A percentile compares a stretch with the other conserved stretches of the same genome.
These are phyloP conservation scores for Drepanosiphum platanoidis DNA, from an alignment of 2,888 invertebrate species.

Conservation along the genomic window DNA sequence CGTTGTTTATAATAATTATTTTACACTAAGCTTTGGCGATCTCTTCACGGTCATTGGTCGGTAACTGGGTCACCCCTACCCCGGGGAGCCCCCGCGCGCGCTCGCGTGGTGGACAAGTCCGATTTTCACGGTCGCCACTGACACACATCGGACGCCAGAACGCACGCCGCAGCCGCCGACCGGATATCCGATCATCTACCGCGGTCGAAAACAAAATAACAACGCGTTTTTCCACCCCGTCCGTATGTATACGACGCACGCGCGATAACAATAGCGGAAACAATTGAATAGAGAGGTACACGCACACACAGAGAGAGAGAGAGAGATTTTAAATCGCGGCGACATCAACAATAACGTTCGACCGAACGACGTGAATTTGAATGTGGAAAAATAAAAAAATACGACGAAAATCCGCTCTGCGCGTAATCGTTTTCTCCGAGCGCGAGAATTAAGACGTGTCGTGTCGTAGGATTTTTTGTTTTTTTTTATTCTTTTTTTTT, in stretches of 20 bases:
- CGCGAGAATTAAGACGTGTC: too few relatives aligned
- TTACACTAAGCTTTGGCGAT: constrained; percentile 40
- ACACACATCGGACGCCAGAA: constrained; percentile 47
- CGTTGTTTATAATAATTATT: constrained; percentile 1
- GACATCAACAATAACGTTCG: not conserved
- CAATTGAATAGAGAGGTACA: constrained; percentile 7
- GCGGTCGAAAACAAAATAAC: constrained; percentile 22
- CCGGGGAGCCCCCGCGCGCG: not conserved
- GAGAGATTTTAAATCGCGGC: constrained; percentile 16
- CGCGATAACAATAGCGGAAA: constrained; percentile 11
- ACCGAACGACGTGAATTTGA: not conserved
- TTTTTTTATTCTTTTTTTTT: constrained; percentile 13
- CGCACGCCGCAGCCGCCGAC: not conserved
- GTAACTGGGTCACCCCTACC: constrained; percentile 58
- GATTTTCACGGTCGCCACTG: constrained; percentile 62
- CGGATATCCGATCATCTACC: constrained; percentile 55
- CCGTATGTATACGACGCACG: too few relatives aligned
- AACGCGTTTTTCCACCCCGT: not conserved
- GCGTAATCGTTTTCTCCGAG: too few relatives aligned
- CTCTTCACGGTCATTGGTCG: constrained; percentile 52
- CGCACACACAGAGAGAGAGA: not conserved
- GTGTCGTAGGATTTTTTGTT: not conserved
- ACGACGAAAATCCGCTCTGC: too few relatives aligned
- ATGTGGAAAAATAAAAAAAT: not conserved
- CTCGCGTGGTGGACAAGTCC: constrained; percentile 7